Evolutionary conservation across 1,140 invertebrate genomes (phyloP), one percentile per base, ranked within the genome.

Genomic region (Drosophila miranda): DNA sequence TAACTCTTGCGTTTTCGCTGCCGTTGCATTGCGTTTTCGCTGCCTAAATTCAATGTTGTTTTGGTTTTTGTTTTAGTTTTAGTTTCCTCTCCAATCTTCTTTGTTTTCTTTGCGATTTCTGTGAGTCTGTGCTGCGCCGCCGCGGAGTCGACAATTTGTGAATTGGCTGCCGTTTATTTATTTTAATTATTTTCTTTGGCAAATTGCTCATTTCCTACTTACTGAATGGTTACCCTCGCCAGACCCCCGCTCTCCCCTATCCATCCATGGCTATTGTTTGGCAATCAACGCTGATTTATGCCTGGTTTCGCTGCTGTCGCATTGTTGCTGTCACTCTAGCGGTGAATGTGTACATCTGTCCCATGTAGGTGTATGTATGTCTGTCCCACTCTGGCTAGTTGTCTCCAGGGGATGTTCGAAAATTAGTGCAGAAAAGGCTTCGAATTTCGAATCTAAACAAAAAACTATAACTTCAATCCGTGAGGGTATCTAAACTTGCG

Each of bases 151-250:
- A 67, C 62, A 48, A 19, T 53, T 62, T 55, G 62, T 14, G n/a
- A 67, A 68, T 67, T 67, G 42, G 61, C 62, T 57, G 45, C 46
- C 75, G 43, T 74, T 86, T 75, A 82, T 82, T 86, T 81, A 82
- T 82, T 87, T 87, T 87, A 87, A 87, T 87, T 87, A 75, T 87
- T 87, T 87, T 82, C 82, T 82, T 87, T 82, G 82, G 60, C 82
- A 82, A 82, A 87, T 87, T 87, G 82, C 54, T 81, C 57, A 87
- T 70, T 87, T 87, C 82, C 82, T 87, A 69, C 63, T 78, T 86
- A 73, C 48, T 34, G 41, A 46, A 26, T 50, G 44, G 49, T 26
- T 44, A 28, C 43, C 64, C 53, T 30, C 28, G n/a, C n/a, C 28
- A 28, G 23, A 6, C 5, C 23, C 23, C 23, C 23, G 0, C 23